Base-by-base conservation (phyloP, 2,888 invertebrate genomes). In the Adelognathus sp. region DNA sequence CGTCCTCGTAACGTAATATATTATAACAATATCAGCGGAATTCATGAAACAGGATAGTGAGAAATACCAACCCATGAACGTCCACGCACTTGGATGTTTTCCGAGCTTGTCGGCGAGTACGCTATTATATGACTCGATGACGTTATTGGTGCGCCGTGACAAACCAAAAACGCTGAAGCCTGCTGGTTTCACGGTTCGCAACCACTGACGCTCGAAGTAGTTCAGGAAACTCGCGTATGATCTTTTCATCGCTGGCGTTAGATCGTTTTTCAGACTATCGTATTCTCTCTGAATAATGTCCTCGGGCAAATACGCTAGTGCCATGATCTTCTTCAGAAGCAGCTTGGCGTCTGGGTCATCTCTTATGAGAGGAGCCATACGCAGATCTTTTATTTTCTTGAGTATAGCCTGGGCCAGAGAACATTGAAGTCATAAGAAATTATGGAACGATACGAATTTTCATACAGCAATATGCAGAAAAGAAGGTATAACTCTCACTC, bases 281-380 rank as follows among this genome's bases (percentile, higher is more conserved):
- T 39, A 69, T 27, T 69, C 56, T 1, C 18, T 14, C 39, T 33
- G 21, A 24, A 69, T 56, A 36, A 39, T 36, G 14, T 36, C 39
- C 14, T 44, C 44, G 1, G 66, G 66, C 41, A 66, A 39, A 27
- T 70, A 58, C 16, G 70, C 70, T 14, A 70, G 39, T 14, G 58
- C 70, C 70, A 70, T 70, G 7, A 70, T 7, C 41, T 70, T 70
- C 41, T 70, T 70, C 14, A 60, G 2, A 18, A 70, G 60, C 7
- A 60, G 11, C 33, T 60, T 70, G 11, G 46, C 70, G 16, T 58
- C 60, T 70, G 14, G 36, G 39, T 39, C 41, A 6, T 29, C 60
- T 39, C 60, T 52, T 18, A 56, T 44, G 21, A 44, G 18, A 4
- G 58, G 39, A 21, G 58, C n/a, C 29, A 70, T 18, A 11, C 58